phyloP scores from a whole-genome alignment of 2,888 invertebrate species.

The Phorcus lineatus region DNA sequence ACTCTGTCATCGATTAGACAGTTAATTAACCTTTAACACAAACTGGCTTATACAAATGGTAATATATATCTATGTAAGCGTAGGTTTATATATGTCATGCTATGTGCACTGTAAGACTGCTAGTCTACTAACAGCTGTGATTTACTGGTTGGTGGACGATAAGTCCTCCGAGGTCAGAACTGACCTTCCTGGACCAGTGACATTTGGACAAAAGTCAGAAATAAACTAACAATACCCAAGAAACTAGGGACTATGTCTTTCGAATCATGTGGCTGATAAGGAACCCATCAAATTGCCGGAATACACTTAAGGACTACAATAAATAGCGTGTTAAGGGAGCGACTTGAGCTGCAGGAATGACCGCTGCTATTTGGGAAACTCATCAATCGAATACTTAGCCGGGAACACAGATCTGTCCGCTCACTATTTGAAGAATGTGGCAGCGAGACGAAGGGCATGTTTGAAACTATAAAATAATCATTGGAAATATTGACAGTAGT shows the following conservation, averaged over 20 bases:
- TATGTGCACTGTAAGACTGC: no score
- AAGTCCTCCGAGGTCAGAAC: no score
- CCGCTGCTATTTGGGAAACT: neutral
- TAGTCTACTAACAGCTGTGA: no score
- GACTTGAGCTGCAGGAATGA: neutral
- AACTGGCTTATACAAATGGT: no score
- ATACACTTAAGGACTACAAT: neutral
- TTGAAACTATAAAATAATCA: constrained; percentile 10
- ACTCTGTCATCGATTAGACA: no score
- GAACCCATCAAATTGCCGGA: neutral
- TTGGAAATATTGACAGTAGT: constrained; percentile 3
- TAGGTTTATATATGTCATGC: no score
- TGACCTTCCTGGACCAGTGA: no score
- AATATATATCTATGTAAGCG: no score
- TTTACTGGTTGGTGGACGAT: no score
- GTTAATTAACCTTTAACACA: no score
- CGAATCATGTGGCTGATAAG: neutral
- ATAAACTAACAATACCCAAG: neutral
- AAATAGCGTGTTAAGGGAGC: neutral
- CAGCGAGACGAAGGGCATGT: neutral
- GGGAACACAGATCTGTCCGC: neutral
- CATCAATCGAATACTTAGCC: neutral
- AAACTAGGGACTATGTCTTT: neutral
- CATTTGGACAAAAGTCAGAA: no score
- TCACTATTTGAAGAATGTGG: neutral